Evolutionary conservation across 2,113 vertebrate genomes (phyloP).

Genomic region (Anoura caudifer): DNA sequence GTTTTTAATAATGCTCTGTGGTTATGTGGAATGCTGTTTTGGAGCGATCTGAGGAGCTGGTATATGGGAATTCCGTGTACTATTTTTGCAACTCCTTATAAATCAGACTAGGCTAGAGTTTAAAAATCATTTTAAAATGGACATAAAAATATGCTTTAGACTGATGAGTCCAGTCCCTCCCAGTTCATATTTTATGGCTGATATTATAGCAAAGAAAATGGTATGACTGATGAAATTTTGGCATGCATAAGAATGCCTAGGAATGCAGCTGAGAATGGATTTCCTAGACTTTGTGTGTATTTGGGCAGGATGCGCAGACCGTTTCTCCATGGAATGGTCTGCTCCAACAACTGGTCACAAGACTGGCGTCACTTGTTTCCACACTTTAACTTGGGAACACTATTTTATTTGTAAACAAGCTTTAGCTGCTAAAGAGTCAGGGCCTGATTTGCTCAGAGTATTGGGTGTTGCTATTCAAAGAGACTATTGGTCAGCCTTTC

Average conservation of each 20-base stretch:
- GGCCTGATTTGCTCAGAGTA: background rate
- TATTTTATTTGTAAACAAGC: background rate
- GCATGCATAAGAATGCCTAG: too few relatives aligned
- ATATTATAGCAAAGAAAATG: background rate
- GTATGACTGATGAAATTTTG: background rate
- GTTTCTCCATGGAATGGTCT: background rate
- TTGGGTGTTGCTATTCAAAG: background rate
- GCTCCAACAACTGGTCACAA: too few relatives aligned
- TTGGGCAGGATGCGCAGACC: background rate
- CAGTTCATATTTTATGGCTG: background rate
- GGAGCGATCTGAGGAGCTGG: background rate
- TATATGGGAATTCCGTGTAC: background rate
- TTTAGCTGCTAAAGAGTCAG: background rate
- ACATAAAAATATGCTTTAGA: background rate
- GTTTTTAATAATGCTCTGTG: background rate
- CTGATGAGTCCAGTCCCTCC: background rate
- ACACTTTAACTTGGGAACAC: background rate
- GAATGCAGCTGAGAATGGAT: background rate
- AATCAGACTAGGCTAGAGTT: background rate
- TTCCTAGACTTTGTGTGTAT: background rate
- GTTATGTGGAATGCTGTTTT: background rate
- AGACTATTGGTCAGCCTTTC: background rate
- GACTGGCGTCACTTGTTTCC: background rate
- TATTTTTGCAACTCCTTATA: background rate
- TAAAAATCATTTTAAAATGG: background rate